These are phyloP conservation scores for Prenolepis imparis DNA, from an alignment of 2,888 invertebrate species.

Conservation along the genomic window DNA sequence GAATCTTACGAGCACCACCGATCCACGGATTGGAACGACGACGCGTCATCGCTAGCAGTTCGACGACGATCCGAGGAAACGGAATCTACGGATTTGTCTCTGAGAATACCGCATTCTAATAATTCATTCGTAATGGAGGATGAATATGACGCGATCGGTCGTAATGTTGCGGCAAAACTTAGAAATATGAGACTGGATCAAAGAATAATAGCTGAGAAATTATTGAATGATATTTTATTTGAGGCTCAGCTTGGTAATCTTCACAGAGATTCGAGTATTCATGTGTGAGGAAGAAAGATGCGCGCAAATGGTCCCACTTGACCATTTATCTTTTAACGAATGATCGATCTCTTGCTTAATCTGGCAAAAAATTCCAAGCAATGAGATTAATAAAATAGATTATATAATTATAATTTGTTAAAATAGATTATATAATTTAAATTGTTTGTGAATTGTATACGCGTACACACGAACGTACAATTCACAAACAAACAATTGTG, in stretches of 20 bases:
- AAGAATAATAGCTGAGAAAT: slow-evolving; percentile 86
- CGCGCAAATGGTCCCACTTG: not conserved
- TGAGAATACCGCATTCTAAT: slow-evolving; percentile 79
- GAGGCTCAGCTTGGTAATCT: slow-evolving; percentile 86
- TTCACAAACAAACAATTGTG: too few species aligned
- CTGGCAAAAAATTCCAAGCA: not conserved
- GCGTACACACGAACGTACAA: too few species aligned
- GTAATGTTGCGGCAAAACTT: slow-evolving; percentile 86
- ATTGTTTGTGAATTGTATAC: not conserved
- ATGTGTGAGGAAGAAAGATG: slow-evolving; percentile 76
- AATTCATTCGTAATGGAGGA: slow-evolving; percentile 82
- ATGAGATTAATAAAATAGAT: too few species aligned
- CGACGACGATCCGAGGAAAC: slow-evolving; percentile 79
- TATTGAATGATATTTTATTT: slow-evolving; percentile 86
- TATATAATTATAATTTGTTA: too few species aligned
- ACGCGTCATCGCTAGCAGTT: slow-evolving; percentile 72
- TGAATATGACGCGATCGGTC: slow-evolving; percentile 85
- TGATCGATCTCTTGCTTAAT: slow-evolving; percentile 19
- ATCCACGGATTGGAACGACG: slow-evolving; percentile 78
- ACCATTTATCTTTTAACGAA: slow-evolving; percentile 57
- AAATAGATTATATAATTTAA: too few species aligned
- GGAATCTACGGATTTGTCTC: slow-evolving; percentile 77
- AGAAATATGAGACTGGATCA: slow-evolving; percentile 85
- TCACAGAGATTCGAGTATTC: slow-evolving; percentile 85
- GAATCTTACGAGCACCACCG: slow-evolving; percentile 77